These are phyloP conservation scores for Cisticola juncidis DNA, from an alignment of 2,113 vertebrate genomes.

Conservation along the genomic window DNA sequence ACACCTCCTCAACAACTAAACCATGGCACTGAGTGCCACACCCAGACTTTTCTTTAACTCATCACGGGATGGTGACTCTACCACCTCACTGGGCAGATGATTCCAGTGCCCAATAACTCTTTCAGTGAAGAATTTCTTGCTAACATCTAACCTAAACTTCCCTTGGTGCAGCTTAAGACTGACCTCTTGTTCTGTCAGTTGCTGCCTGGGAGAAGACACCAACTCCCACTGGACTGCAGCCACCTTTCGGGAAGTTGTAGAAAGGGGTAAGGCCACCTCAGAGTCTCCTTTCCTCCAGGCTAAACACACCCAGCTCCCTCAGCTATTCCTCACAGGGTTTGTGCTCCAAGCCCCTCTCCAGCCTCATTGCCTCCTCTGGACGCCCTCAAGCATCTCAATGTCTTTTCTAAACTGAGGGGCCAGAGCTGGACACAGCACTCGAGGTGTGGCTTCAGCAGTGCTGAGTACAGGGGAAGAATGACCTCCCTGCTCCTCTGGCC, in stretches of 20 bases:
- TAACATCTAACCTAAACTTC: background rate
- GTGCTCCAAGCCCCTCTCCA: background rate
- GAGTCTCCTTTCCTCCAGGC: background rate
- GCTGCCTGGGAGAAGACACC: background rate
- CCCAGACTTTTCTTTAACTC: background rate
- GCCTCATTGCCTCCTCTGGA: background rate
- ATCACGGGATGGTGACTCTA: rapidly evolving
- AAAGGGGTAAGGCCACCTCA: too few relatives aligned
- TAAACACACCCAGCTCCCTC: background rate
- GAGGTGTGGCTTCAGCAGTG: background rate
- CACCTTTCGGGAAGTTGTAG: background rate
- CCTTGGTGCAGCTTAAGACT: background rate
- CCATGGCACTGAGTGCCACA: background rate
- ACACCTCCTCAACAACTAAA: background rate
- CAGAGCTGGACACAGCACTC: background rate
- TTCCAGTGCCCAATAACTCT: background rate
- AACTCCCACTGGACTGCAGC: too few relatives aligned
- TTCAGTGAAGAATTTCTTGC: background rate
- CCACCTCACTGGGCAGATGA: rapidly evolving
- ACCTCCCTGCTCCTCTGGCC: background rate
- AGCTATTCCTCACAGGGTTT: rapidly evolving
- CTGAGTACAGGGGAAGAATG: rapidly evolving
- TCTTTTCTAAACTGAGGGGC: background rate
- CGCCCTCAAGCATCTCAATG: rapidly evolving
- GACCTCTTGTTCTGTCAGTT: background rate